phyloP scores from a whole-genome alignment of 2,797 vertebrate genomes.

The Enteromius fasciolatus region DNA sequence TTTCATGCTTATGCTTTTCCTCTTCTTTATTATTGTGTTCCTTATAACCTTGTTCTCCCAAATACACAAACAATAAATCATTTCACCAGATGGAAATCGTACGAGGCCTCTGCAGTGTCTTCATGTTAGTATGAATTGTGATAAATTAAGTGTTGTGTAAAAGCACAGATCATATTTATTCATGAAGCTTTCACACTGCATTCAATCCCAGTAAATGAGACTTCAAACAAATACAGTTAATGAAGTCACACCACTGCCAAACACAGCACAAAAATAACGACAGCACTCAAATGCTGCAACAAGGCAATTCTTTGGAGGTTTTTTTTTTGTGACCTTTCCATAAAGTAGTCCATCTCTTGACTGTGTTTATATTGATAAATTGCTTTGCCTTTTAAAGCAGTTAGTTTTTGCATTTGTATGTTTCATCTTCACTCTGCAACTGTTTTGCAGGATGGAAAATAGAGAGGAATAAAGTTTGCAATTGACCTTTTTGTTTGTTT shows the following conservation, averaged over 20 bases:
- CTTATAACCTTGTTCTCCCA: conserved; percentile 12
- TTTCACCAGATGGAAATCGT: conserved; percentile 28
- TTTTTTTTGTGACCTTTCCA: conserved; percentile 8
- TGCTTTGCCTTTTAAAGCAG: conserved; percentile 15
- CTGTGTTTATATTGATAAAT: conserved; percentile 21
- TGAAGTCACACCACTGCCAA: conserved; percentile 23
- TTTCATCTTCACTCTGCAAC: not conserved
- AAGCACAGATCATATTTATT: conserved; percentile 43
- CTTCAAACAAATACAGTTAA: conserved; percentile 30
- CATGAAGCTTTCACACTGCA: conserved; percentile 28
- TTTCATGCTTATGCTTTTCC: conserved; percentile 11
- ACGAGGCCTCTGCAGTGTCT: conserved; percentile 8
- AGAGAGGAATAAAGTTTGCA: not conserved
- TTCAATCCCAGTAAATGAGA: conserved; percentile 34
- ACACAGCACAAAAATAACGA: not conserved
- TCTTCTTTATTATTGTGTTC: not conserved
- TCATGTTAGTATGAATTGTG: conserved; percentile 22
- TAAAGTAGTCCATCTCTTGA: conserved; percentile 22
- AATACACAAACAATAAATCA: conserved; percentile 27
- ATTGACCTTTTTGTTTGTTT: conserved; percentile 6
- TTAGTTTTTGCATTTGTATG: not conserved
- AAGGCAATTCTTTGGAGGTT: conserved; percentile 3
- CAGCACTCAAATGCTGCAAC: not conserved
- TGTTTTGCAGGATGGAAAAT: conserved; percentile 28
- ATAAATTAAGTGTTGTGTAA: conserved; percentile 40